These are phyloP conservation scores for Drosophila yakuba DNA, from an alignment of 1,140 invertebrate genomes.

Conservation along the genomic window DNA sequence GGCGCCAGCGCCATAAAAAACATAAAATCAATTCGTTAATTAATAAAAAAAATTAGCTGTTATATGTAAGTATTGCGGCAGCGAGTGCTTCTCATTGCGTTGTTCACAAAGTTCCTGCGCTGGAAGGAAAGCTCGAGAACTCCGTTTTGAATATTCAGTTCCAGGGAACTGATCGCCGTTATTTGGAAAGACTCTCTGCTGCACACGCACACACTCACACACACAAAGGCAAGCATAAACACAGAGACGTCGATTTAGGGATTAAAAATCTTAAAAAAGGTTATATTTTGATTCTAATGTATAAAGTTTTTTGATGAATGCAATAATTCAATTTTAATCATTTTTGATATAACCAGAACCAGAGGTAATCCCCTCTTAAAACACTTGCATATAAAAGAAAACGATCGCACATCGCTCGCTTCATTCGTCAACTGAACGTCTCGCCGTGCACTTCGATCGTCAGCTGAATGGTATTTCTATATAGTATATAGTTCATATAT, in stretches of 20 bases:
- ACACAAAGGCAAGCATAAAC: background rate
- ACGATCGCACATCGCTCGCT: background rate
- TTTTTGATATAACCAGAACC: too few relatives aligned
- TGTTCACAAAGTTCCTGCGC: background rate
- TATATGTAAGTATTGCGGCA: slow-evolving; percentile 32
- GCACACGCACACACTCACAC: background rate
- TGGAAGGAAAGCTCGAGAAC: too few relatives aligned
- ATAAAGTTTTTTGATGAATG: too few relatives aligned
- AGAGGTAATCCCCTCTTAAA: background rate
- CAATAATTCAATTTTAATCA: too few relatives aligned
- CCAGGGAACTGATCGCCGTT: slow-evolving; percentile 7
- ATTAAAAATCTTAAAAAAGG: too few relatives aligned
- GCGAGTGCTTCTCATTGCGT: too few relatives aligned
- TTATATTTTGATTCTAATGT: too few relatives aligned
- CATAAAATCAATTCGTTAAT: slow-evolving; percentile 3
- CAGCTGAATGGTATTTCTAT: slow-evolving; percentile 4
- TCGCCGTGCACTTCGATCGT: slow-evolving; percentile 19
- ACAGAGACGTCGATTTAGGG: background rate
- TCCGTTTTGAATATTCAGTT: background rate
- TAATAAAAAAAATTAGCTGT: slow-evolving; percentile 58
- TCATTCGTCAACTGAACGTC: slow-evolving; percentile 9
- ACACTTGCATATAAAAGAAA: slow-evolving; percentile 7
- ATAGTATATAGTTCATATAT: slow-evolving; percentile 3
- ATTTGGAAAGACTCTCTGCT: background rate
- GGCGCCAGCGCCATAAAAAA: background rate